A percentile compares a stretch with the other conserved stretches of the same genome.
phyloP scores from a whole-genome alignment of 2,888 invertebrate species.

The Ochropacha duplaris region DNA sequence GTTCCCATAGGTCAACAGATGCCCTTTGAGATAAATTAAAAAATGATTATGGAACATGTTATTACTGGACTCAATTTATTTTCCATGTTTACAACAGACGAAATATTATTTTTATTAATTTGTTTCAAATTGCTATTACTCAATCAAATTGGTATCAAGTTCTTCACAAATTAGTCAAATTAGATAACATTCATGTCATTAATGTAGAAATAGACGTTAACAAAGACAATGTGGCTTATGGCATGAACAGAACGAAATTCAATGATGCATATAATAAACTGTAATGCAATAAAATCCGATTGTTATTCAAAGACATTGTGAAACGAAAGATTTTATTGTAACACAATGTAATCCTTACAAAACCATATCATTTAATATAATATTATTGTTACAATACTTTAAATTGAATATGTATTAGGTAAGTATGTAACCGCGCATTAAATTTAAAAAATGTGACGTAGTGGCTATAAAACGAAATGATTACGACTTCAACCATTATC shows the following conservation, averaged over 20 bases:
- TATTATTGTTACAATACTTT: background rate
- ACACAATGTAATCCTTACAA: constrained; percentile 11
- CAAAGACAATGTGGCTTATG: background rate
- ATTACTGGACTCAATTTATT: background rate
- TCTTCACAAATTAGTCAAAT: background rate
- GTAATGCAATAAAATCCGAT: constrained; percentile 18
- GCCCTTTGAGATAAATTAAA: constrained; percentile 21
- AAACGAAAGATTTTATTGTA: constrained; percentile 15
- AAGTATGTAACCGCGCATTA: no score
- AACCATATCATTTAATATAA: constrained; percentile 1
- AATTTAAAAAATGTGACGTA: background rate
- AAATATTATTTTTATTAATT: no score
- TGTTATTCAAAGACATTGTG: constrained; percentile 15
- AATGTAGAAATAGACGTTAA: background rate
- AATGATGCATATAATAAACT: constrained; percentile 24
- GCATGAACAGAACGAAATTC: constrained; percentile 7
- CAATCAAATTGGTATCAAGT: background rate
- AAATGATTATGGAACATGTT: background rate
- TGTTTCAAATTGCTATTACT: background rate
- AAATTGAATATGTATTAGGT: no score
- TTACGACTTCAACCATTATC: constrained; percentile 2
- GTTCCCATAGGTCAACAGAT: constrained; percentile 26
- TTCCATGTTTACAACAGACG: background rate
- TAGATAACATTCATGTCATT: background rate
- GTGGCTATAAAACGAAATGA: background rate